Evolutionary conservation across 2,113 vertebrate species (phyloP), one percentile per base, ranked within the genome.

Genomic region (Thalassarche chlororhynchos): DNA sequence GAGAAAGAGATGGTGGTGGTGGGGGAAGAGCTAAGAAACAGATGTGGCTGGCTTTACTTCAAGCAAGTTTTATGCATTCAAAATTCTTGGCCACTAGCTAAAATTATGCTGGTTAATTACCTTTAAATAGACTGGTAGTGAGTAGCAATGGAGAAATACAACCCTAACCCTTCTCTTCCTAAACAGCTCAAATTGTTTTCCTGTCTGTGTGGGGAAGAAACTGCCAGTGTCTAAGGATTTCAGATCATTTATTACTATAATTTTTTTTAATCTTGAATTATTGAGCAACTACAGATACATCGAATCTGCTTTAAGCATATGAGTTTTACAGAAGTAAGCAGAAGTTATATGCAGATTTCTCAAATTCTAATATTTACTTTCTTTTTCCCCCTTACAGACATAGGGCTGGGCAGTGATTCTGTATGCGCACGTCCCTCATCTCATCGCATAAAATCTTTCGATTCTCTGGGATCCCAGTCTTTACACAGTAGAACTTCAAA

Each of bases 401-500:
- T 99, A 57, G 99, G 99, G 36, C 98, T 99, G 89, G 99, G 99
- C 90, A 99, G 99, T 76, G 99, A 99, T 95, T 99, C 99, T 28
- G 99, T 99, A 97, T 99, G 99, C 8, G 97, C 98, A 58, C 99
- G 99, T 49, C 98, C 99, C 64, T 99, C 99, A 12, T 99, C 99
- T 75, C 99, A 99, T 90, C 99, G 99, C 72, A 99, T 99, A 97
- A 99, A 99, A 94, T 99, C 99, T 6, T 99, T 99, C 9, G 99
- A 99, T 98, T 99, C 99, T 28, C 97, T 99, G 95, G 99, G 99
- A 96, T 99, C 99, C 40, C 99, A 99, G 97, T 98, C 99, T 93
- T 98, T 98, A 51, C 98, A 99, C 92, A 98, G 98, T 42, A 98
- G 99, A 94, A 98, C 99, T 95, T 99, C 99, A 96, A 99, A 99